Base-by-base conservation (phyloP, 2,113 vertebrate species). In the Alectura lathami region DNA sequence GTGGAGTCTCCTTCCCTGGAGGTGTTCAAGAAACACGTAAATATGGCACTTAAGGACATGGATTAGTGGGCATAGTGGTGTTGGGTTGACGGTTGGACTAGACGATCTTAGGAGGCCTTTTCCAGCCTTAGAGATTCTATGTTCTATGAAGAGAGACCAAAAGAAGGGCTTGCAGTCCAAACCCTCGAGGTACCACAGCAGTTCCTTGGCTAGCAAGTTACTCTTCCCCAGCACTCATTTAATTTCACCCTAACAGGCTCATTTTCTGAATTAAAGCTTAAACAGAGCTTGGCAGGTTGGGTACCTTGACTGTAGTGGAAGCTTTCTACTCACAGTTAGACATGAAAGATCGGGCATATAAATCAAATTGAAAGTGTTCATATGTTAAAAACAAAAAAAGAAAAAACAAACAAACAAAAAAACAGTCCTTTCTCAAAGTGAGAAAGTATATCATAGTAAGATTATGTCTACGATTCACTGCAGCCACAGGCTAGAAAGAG, bases 191-290 rank as follows among this genome's bases (percentile, higher is more conserved):
- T 79, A 64, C 13, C 22, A 70, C 5, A 70, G 56, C n/a, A 69
- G 16, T 8, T 68, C 36, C 40, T 73, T 66, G 45, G 48, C 57
- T 66, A 78, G 32, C 29, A 90, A 88, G 20, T 67, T 82, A 22
- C 36, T 13, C 43, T 78, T 48, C 40, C 21, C 29, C 45, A 51
- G 43, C 51, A 24, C 73, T 72, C 88, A 43, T 74, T 86, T 69
- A 43, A 42, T 20, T 64, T 76, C 40, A 82, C 40, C 54, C 47
- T 84, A 81, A 78, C 42, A 72, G 62, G 38, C 5, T 88, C 13
- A 8, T 63, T 86, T 81, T 75, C 22, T 47, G 85, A 77, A 92
- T 81, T 83, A 92, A 83, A 90, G 74, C 69, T 69, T 69, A 90
- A 92, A 73, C 60, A 68, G 54, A 70, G 38, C 12, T 83, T 74